Evolutionary conservation across 2,113 vertebrate genomes (phyloP).

Genomic region (Nettapus auritus): DNA sequence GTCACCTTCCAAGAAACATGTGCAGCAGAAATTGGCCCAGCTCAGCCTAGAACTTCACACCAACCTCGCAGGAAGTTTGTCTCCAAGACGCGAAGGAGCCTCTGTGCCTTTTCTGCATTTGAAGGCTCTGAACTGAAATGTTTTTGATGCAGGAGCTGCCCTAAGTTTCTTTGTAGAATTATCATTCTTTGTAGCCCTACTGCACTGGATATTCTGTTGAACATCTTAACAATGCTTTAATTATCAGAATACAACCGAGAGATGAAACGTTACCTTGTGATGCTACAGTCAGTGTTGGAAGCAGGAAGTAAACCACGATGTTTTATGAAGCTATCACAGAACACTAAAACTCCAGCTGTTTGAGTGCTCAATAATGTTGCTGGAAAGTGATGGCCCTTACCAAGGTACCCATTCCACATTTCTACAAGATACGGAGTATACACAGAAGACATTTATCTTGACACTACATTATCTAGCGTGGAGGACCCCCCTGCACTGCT

Average conservation of each 20-base stretch:
- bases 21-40: neutral
- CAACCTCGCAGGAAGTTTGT: neutral
- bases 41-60: neutral
- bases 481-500: neutral
- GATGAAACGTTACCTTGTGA: neutral
- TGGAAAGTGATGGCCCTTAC: neutral
- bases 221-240: neutral
- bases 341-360: neutral
- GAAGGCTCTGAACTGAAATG: neutral
- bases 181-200: neutral
- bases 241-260: neutral
- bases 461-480: neutral
- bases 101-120: neutral
- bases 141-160: neutral
- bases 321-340: neutral
- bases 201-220: accelerated
- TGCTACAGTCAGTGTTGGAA: neutral
- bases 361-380: neutral
- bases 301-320: accelerated
- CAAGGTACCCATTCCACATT: accelerated
- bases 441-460: accelerated
- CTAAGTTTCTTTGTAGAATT: neutral
- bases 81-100: neutral
- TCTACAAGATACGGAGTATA: neutral
- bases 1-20: neutral